Conservation (phyloP, 2,113 vertebrate genomes). For the Gasterosteus aculeatus region DNA sequence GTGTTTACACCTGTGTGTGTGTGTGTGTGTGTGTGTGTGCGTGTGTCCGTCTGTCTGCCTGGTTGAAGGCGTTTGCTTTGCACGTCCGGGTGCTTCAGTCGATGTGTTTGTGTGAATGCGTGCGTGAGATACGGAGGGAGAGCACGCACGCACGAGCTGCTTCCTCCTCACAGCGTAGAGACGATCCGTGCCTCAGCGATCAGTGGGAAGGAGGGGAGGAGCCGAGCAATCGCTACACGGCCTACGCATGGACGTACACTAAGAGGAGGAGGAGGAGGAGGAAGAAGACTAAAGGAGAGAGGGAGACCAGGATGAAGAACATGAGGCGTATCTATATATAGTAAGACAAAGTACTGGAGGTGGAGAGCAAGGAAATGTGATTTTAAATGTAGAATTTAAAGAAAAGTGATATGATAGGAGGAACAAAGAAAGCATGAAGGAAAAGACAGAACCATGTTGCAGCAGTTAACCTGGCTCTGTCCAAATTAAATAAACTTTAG, state of each 20-base stretch:
- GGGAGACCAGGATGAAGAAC: constrained; percentile 1
- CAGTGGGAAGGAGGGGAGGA: constrained; percentile 49
- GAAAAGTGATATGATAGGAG: background rate
- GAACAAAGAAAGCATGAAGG: background rate
- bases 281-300: background rate
- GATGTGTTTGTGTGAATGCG: constrained; percentile 39
- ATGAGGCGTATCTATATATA: background rate
- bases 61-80: constrained; percentile 39
- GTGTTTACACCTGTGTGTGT: constrained; percentile 50
- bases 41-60: constrained; percentile 6
- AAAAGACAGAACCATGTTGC: background rate
- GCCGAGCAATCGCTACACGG: constrained; percentile 33
- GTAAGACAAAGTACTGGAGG: background rate
- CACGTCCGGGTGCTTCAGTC: constrained; percentile 47
- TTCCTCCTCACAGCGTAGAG: constrained; percentile 58
- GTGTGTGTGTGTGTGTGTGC: background rate
- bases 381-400: background rate
- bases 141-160: constrained; percentile 18
- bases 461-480: background rate
- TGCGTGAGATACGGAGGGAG: constrained; percentile 23
- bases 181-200: constrained; percentile 60
- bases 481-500: background rate
- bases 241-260: constrained; percentile 26
- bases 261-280: constrained; percentile 1
- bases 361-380: background rate